Conservation (phyloP, 2,113 vertebrate species). For the Tragelaphus imberbis region DNA sequence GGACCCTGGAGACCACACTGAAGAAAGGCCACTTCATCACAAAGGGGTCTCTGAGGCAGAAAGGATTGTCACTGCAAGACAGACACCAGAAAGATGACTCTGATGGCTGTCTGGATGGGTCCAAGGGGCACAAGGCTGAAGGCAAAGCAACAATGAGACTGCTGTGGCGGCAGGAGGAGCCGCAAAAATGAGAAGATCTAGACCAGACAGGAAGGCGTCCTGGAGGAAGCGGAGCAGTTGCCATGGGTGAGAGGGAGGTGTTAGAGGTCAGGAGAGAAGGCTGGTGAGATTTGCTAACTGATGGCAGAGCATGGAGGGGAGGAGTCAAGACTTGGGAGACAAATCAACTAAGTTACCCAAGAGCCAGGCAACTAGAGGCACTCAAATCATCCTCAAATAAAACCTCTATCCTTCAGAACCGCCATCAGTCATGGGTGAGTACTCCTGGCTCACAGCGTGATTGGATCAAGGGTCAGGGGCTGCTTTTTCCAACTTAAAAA, state of each 20-base stretch:
- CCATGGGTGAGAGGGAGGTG: neutral
- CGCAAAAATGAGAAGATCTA: neutral
- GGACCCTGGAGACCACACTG: too few species aligned
- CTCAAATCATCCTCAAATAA: neutral
- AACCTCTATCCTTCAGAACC: rapidly evolving
- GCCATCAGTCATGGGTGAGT: rapidly evolving
- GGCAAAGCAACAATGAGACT: neutral
- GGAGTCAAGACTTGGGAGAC: neutral
- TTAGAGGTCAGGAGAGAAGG: rapidly evolving
- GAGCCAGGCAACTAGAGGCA: neutral
- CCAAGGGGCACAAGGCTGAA: neutral
- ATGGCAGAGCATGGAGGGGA: neutral
- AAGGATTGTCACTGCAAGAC: neutral
- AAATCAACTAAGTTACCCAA: neutral
- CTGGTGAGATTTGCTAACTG: neutral
- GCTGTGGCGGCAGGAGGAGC: neutral
- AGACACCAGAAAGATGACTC: neutral
- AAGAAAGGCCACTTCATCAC: neutral
- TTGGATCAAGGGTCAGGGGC: neutral
- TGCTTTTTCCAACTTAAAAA: neutral
- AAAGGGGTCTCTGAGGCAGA: neutral
- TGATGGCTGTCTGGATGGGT: neutral
- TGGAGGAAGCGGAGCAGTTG: neutral
- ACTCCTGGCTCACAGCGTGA: neutral
- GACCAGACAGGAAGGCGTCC: neutral